Evolutionary conservation across 1,140 invertebrate species (phyloP).

Genomic region (Penaeus chinensis): DNA sequence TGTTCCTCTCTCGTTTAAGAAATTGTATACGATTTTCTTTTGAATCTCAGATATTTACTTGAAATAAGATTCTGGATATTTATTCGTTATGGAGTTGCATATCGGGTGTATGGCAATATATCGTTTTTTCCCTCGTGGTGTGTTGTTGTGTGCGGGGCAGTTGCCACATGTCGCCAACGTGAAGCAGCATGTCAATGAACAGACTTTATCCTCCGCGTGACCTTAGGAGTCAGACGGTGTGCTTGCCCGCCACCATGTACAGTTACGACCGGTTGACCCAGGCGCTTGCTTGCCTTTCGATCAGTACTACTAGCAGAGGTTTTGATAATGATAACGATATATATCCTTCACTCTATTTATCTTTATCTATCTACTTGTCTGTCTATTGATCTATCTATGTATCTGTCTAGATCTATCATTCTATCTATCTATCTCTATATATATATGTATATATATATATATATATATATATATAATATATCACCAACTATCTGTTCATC

Average conservation of each 20-base stretch:
- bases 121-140: no score
- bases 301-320: no score
- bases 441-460: slow-evolving; percentile 12
- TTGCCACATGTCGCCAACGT: slow-evolving; percentile 13
- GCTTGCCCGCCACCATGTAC: neutral
- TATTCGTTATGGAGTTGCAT: no score
- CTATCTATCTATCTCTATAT: slow-evolving; percentile 20
- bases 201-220: slow-evolving; percentile 18
- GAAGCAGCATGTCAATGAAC: neutral
- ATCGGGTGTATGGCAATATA: no score
- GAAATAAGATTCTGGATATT: no score
- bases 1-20: no score
- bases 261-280: neutral
- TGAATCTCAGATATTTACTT: no score
- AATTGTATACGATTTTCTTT: no score
- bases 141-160: neutral
- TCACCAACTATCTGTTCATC: no score
- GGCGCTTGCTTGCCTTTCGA: neutral
- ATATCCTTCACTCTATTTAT: no score
- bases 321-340: no score
- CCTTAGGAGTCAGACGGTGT: slow-evolving; percentile 14
- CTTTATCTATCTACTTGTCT: neutral
- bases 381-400: neutral
- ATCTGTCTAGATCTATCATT: slow-evolving; percentile 28
- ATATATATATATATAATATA: slow-evolving; percentile 27